Percentiles rank a stretch among this genome's conserved stretches.
These are phyloP conservation scores for Camarhynchus parvulus DNA, from an alignment of 2,113 vertebrate species.

Conservation along the genomic window DNA sequence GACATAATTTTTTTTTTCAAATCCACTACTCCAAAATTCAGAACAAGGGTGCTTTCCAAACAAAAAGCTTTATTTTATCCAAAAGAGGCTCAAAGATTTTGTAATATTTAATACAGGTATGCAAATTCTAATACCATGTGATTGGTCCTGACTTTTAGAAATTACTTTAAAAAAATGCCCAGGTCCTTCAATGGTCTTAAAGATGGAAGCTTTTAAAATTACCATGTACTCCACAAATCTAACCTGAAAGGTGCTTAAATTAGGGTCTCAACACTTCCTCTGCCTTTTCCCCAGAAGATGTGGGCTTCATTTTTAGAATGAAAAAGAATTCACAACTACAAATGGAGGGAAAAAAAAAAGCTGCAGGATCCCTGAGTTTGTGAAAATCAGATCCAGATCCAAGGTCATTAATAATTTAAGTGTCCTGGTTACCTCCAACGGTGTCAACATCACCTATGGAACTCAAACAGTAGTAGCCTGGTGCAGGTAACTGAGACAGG, in stretches of 20 bases:
- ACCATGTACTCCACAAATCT: background rate
- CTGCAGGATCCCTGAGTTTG: background rate
- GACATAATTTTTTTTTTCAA: background rate
- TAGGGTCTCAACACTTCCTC: background rate
- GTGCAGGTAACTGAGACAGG: conserved; percentile 77
- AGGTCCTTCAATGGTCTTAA: background rate
- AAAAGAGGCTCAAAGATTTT: background rate
- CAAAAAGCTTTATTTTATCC: background rate
- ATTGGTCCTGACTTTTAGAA: background rate
- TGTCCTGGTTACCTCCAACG: background rate
- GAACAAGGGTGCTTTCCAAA: background rate
- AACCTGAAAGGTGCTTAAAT: background rate
- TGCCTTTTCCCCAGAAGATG: background rate
- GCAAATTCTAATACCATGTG: background rate
- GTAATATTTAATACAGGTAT: background rate
- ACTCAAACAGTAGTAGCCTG: conserved; percentile 60
- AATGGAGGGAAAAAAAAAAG: background rate
- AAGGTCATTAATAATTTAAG: background rate
- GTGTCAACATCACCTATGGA: conserved; percentile 13
- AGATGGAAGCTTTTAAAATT: background rate
- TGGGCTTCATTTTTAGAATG: background rate
- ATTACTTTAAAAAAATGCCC: background rate
- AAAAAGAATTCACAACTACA: background rate
- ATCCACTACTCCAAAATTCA: background rate
- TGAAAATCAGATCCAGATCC: conserved; percentile 15